Evolutionary conservation across 2,797 vertebrate species (phyloP).

Genomic region (Lacerta agilis): DNA sequence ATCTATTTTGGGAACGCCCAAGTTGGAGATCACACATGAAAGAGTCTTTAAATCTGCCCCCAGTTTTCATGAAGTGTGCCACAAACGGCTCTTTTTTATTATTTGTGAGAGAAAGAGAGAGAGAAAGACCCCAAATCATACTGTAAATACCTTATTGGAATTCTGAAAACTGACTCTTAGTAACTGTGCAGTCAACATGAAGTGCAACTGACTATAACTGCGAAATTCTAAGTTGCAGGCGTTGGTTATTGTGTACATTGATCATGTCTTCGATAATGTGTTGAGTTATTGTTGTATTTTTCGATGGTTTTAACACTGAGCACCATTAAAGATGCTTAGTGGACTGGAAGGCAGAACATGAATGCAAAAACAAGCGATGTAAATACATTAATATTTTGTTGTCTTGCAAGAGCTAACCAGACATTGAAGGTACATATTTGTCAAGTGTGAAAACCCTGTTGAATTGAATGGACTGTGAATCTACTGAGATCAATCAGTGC

Average conservation of each 20-base stretch:
- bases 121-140: too few species aligned
- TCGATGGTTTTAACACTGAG: background rate
- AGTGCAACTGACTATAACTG: background rate
- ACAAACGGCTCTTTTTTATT: background rate
- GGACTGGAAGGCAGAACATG: background rate
- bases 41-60: background rate
- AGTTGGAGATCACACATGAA: background rate
- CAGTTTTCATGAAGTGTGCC: background rate
- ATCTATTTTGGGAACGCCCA: background rate
- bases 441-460: background rate
- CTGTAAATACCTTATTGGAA: background rate
- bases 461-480: background rate
- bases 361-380: background rate
- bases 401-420: background rate
- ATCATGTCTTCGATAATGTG: background rate
- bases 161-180: background rate
- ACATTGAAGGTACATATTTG: background rate
- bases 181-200: background rate
- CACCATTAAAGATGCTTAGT: background rate
- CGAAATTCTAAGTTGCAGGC: background rate
- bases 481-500: background rate
- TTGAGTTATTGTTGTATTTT: background rate
- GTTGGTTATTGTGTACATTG: background rate
- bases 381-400: background rate
- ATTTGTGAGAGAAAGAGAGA: background rate